Evolutionary conservation across 2,888 invertebrate species (phyloP), one percentile per base, ranked within the genome.

Genomic region (Cephalotes varians): DNA sequence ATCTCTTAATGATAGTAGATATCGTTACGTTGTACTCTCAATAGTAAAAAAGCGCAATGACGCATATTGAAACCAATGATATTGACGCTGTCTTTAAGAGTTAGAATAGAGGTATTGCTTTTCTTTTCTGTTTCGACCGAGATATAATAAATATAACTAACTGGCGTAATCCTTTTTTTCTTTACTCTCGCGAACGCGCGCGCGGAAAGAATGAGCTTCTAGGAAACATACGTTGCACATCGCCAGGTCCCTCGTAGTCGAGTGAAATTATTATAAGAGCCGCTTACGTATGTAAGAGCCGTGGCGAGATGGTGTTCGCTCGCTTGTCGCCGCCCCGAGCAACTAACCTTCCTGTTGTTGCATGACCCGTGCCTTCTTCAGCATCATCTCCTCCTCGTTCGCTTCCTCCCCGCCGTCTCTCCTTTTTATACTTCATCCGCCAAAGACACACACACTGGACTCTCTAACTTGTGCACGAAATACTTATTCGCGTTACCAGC

Each of bases 301-400:
- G 83, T 82, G 87, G 88, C 87, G 87, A 91, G 92, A 89, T 91
- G 92, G 91, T 93, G 93, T 92, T 93, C 92, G 93, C 91, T 91
- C 91, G 91, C 92, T 93, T 93, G 92, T 92, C 92, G 93, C 91
- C 90, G 93, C 93, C 93, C 90, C 92, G 90, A 93, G 93, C 93
- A 92, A 93, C 92, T 93, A 93, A 93, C 93, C 93, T 93, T 93
- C 92, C 93, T 92, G 93, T 93, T 93, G 92, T 93, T 93, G 92
- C 92, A 93, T 93, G 93, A 93, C 93, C 93, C 88, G 91, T 87
- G 88, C 92, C 92, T 92, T 91, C 92, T 91, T 92, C 91, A 89
- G 91, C 90, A 85, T 92, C 90, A 85, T 92, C 92, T 89, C 80
- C 76, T 28, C 88, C 87, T 90, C 88, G 87, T 88, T 88, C 88